These are phyloP conservation scores for Condylostylus longicornis DNA, from an alignment of 1,140 invertebrate species.

Conservation along the genomic window DNA sequence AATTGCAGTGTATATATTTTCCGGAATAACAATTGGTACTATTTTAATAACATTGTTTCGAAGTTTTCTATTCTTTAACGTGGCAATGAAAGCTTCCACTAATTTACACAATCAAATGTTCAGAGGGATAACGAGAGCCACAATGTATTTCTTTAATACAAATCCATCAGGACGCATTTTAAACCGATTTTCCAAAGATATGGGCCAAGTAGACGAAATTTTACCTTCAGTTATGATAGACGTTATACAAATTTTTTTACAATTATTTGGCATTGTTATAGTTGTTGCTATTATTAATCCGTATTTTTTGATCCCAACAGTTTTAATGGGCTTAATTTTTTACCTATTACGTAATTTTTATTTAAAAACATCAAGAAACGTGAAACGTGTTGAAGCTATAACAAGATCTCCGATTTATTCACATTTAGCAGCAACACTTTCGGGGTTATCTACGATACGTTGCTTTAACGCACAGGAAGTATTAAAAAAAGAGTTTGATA, in stretches of 20 bases:
- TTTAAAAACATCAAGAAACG: slow-evolving; percentile 61
- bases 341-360: slow-evolving; percentile 62
- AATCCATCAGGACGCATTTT: slow-evolving; percentile 61
- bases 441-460: slow-evolving; percentile 78
- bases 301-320: slow-evolving; percentile 55
- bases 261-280: slow-evolving; percentile 55
- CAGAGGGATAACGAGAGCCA: slow-evolving; percentile 48
- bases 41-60: slow-evolving; percentile 41
- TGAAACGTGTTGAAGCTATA: slow-evolving; percentile 77
- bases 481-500: slow-evolving; percentile 65
- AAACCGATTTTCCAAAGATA: slow-evolving; percentile 73
- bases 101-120: slow-evolving; percentile 70
- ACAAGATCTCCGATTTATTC: slow-evolving; percentile 70
- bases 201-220: slow-evolving; percentile 72
- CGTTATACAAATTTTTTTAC: slow-evolving; percentile 53
- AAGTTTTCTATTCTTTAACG: slow-evolving; percentile 47
- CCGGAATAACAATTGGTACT: slow-evolving; percentile 42
- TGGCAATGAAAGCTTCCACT: slow-evolving; percentile 56
- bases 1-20: slow-evolving; percentile 33
- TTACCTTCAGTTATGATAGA: slow-evolving; percentile 62
- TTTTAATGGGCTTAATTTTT: slow-evolving; percentile 53
- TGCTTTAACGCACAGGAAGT: slow-evolving; percentile 65
- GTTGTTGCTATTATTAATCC: slow-evolving; percentile 60
- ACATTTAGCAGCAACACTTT: slow-evolving; percentile 73
- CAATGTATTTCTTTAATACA: slow-evolving; percentile 69